Percentiles rank a stretch among this genome's conserved stretches.
Evolutionary conservation across 2,797 vertebrate species (phyloP).

Genomic region (Siniperca undulata): DNA sequence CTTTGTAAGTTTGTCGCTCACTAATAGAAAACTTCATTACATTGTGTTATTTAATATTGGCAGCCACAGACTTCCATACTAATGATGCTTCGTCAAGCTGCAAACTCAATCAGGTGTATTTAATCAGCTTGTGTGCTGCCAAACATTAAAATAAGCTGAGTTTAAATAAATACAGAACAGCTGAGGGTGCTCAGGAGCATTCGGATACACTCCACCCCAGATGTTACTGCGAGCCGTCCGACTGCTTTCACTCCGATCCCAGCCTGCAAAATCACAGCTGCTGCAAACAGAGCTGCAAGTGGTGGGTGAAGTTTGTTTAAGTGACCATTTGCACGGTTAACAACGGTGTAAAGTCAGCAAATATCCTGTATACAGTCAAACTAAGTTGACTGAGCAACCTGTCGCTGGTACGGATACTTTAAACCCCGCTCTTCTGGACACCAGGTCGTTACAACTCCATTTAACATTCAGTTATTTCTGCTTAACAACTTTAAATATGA

Average conservation of each 20-base stretch:
- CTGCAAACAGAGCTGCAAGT: neutral
- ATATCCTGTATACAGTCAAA: neutral
- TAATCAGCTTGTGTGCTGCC: neutral
- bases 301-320: neutral
- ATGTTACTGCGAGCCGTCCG: neutral
- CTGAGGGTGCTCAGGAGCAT: neutral
- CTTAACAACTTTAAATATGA: conserved; percentile 2
- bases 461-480: neutral
- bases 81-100: too few relatives aligned
- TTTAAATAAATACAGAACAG: neutral
- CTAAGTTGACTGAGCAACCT: neutral
- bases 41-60: too few relatives aligned
- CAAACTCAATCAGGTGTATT: too few relatives aligned
- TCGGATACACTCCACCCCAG: neutral
- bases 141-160: neutral
- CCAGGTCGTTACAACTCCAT: neutral
- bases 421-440: neutral
- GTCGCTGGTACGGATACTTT: neutral
- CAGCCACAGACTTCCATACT: too few relatives aligned
- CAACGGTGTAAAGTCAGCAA: neutral
- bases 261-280: neutral
- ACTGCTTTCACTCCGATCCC: neutral
- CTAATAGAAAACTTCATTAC: too few relatives aligned
- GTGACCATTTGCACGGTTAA: neutral
- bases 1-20: too few relatives aligned